Conservation (phyloP, 2,888 invertebrate genomes). For the Andrena hattorfiana region DNA sequence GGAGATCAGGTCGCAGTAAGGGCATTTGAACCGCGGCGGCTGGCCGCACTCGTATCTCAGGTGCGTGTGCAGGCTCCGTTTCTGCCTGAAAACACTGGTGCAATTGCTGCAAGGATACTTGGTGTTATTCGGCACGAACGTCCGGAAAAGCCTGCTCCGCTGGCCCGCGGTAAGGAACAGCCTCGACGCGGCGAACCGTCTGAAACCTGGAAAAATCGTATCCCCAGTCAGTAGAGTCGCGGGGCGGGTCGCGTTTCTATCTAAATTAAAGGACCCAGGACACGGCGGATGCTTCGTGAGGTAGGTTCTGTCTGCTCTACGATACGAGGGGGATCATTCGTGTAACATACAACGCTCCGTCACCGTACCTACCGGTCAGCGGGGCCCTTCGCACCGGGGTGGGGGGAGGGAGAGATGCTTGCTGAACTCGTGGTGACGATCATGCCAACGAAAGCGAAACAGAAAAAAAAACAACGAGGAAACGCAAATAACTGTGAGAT, state of each 20-base stretch:
- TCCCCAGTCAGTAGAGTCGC: conserved; percentile 28
- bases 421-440: neutral
- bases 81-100: conserved; percentile 75
- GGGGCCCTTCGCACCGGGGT: neutral
- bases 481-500: conserved; percentile 10
- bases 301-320: neutral
- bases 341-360: neutral
- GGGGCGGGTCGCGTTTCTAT: neutral
- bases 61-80: conserved; percentile 75
- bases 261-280: neutral
- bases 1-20: conserved; percentile 78
- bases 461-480: neutral
- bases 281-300: neutral
- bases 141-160: conserved; percentile 37
- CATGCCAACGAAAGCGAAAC: conserved; percentile 27
- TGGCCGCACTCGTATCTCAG: conserved; percentile 81
- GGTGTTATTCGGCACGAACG: conserved; percentile 16
- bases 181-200: conserved; percentile 36
- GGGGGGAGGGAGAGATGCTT: neutral
- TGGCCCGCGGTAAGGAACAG: conserved; percentile 34
- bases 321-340: neutral
- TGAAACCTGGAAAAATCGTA: conserved; percentile 61
- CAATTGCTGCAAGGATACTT: conserved; percentile 77
- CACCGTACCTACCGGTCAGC: neutral
- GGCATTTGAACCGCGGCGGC: conserved; percentile 82